Evolutionary conservation across 2,888 invertebrate species (phyloP), one percentile per base, ranked within the genome.

Genomic region (Patella ulyssiponensis): DNA sequence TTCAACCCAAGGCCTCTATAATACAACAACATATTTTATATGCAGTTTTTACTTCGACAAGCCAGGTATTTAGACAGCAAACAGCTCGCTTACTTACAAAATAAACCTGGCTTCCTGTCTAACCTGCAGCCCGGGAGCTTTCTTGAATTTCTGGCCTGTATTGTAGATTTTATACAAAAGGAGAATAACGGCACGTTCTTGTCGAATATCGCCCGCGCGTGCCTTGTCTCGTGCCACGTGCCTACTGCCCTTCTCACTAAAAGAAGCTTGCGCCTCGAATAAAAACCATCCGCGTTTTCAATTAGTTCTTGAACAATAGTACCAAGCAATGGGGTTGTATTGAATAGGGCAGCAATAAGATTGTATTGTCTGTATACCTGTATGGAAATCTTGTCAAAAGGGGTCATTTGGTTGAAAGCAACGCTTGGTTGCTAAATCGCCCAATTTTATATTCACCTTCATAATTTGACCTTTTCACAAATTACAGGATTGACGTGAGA

Each of bases 261-360:
- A 64, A 64, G 20, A 23, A 20, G 64, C 64, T 64, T 64, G 64
- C 64, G 64, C 12, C 23, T 12, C 23, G 64, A 64, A 64, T 64
- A 23, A 64, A 64, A 64, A 23, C 20, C 20, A 20, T 64, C 64
- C 11, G 64, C 20, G 64, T 64, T 64, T 64, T 64, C 64, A 64
- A 64, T 64, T 64, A 64, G 64, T 64, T 64, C 64, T 64, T 23
- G 20, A 64, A 64, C 64, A 64, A 64, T 64, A 64, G 64, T 64
- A 64, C 64, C 64, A 23, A 64, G 64, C 23, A 23, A 64, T 64
- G 23, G 23, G 64, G 23, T 14, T 23, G 4, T 20, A 64, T 11
- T 64, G 64, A 64, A 64, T 64, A 64, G 64, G 12, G 20, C 12
- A 23, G 20, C 20, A 64, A 64, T 64, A 64, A 23, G 23, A 64